phyloP scores from a whole-genome alignment of 1,140 invertebrate genomes.

The Leucophenga varia region DNA sequence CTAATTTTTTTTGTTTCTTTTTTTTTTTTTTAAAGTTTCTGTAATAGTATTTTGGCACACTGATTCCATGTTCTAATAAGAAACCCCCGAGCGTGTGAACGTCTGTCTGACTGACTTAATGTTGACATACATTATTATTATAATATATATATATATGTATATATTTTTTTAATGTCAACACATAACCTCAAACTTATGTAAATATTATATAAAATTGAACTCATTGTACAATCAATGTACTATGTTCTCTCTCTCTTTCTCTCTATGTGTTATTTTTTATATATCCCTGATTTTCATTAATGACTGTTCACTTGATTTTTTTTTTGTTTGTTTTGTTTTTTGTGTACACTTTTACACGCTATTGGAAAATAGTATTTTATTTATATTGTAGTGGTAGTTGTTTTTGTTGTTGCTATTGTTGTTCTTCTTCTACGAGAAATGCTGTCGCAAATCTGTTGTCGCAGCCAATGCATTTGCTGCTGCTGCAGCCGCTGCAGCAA shows the following conservation, averaged over 20 bases:
- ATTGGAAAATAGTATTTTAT: too few relatives aligned
- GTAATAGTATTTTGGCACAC: conserved; percentile 49
- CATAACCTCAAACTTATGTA: too few relatives aligned
- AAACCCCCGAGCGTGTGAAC: conserved; percentile 34
- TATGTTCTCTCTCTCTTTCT: too few relatives aligned
- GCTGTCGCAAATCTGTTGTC: conserved; percentile 39
- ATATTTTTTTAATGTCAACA: conserved; percentile 3
- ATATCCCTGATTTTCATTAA: conserved; percentile 41
- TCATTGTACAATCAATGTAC: too few relatives aligned
- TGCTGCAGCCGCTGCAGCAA: conserved; percentile 12
- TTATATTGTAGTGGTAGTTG: too few relatives aligned
- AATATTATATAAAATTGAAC: too few relatives aligned
- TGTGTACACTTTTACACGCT: too few relatives aligned
- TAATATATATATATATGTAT: conserved; percentile 5
- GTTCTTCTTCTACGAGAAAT: conserved; percentile 34
- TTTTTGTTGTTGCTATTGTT: not conserved
- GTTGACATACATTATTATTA: conserved; percentile 11
- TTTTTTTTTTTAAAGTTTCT: conserved; percentile 10
- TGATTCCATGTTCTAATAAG: conserved; percentile 46
- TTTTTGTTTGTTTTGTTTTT: too few relatives aligned
- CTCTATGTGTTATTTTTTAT: conserved; percentile 7
- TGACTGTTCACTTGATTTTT: conserved; percentile 31
- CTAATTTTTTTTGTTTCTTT: conserved; percentile 22
- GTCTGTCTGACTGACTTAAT: not conserved
- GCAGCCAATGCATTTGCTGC: conserved; percentile 2